phyloP scores from a whole-genome alignment of 1,140 invertebrate species.

The Atopsyche davidsoni region DNA sequence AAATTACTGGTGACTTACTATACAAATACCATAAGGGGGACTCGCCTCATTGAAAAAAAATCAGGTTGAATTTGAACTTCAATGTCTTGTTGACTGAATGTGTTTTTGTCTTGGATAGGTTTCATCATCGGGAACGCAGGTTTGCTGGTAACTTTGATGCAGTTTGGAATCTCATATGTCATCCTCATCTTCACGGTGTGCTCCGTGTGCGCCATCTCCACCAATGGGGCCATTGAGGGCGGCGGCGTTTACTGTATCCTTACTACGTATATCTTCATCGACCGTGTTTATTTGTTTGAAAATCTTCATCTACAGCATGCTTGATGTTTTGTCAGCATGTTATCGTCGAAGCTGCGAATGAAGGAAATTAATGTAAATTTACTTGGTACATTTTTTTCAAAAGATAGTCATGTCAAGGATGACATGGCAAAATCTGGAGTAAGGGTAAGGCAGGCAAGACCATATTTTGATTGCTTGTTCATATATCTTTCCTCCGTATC shows the following conservation, averaged over 20 bases:
- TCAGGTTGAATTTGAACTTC: conserved; percentile 9
- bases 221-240: conserved; percentile 97
- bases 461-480: too few relatives aligned
- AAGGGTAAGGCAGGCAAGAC: too few relatives aligned
- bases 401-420: too few relatives aligned
- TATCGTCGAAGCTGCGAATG: too few relatives aligned
- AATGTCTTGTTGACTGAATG: conserved; percentile 17
- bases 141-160: conserved; percentile 74
- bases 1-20: too few relatives aligned
- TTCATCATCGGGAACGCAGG: conserved; percentile 97
- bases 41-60: background rate
- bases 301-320: too few relatives aligned
- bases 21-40: too few relatives aligned
- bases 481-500: conserved; percentile 3
- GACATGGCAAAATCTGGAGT: too few relatives aligned
- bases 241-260: conserved; percentile 99
- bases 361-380: too few relatives aligned
- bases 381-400: too few relatives aligned
- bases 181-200: conserved; percentile 95
- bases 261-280: conserved; percentile 31
- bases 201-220: conserved; percentile 97
- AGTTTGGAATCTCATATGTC: conserved; percentile 88
- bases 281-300: background rate
- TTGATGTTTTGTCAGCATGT: too few relatives aligned
- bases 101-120: conserved; percentile 70